Percentiles rank a stretch among this genome's conserved stretches.
Evolutionary conservation across 2,888 invertebrate genomes (phyloP).

Genomic region (Pollenia amentaria): DNA sequence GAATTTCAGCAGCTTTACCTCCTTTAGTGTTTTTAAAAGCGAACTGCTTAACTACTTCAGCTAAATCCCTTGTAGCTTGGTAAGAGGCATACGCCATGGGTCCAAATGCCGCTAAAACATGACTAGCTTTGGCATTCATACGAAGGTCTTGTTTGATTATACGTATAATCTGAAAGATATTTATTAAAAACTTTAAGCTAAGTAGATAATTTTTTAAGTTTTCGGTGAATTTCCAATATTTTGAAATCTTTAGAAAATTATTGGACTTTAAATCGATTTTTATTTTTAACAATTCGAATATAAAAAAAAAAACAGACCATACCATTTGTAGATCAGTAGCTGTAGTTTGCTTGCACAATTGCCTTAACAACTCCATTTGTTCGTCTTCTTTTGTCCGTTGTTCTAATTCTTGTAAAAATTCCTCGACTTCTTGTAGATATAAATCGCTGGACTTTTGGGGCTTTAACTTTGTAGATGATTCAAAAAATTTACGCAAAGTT

Average conservation of each 20-base stretch:
- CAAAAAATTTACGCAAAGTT: conserved; percentile 92
- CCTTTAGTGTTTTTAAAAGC: conserved; percentile 19
- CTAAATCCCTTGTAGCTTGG: conserved; percentile 92
- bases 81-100: conserved; percentile 94
- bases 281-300: no score
- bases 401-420: conserved; percentile 90
- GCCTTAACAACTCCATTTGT: conserved; percentile 90
- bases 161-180: conserved; percentile 87
- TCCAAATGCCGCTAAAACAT: conserved; percentile 95
- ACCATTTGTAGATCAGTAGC: conserved; percentile 92
- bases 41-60: conserved; percentile 88
- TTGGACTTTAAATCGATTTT: no score
- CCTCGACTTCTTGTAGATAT: conserved; percentile 91
- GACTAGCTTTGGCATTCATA: conserved; percentile 96
- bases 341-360: conserved; percentile 91
- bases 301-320: not conserved
- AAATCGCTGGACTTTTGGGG: conserved; percentile 89
- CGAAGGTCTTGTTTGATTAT: conserved; percentile 96
- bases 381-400: conserved; percentile 94
- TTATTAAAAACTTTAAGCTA: no score
- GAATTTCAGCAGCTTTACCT: not conserved
- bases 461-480: conserved; percentile 86
- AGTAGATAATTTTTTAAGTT: no score
- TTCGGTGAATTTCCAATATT: no score
- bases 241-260: no score